Evolutionary conservation across 23 tunicate genomes (phyloP).

Genomic region (Pegea sp.): DNA sequence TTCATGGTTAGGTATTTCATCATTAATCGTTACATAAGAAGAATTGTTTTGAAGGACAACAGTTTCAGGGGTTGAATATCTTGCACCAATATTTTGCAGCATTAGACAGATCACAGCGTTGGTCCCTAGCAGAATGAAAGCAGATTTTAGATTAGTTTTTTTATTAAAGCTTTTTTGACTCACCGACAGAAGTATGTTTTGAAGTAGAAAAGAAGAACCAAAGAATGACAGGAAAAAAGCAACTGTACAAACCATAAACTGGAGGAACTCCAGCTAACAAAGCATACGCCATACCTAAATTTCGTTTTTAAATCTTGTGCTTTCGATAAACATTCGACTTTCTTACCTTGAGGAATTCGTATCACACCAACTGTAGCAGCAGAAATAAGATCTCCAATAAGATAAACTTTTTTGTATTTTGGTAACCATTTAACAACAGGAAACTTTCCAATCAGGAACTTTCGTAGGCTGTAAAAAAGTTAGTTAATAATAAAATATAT

Average conservation of each 20-base stretch:
- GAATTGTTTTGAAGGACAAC: too few relatives aligned
- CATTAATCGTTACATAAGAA: too few relatives aligned
- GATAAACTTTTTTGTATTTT: slow-evolving; percentile 42
- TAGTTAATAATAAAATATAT: too few relatives aligned
- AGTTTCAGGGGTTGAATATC: too few relatives aligned
- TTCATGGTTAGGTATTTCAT: too few relatives aligned
- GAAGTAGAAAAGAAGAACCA: slow-evolving; percentile 92
- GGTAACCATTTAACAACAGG: slow-evolving; percentile 80
- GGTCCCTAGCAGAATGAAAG: too few relatives aligned
- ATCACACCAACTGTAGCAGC: slow-evolving; percentile 90
- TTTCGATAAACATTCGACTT: background rate
- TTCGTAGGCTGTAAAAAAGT: too few relatives aligned
- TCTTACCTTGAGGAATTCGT: slow-evolving; percentile 79
- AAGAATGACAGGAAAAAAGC: slow-evolving; percentile 83
- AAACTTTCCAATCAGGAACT: too few relatives aligned
- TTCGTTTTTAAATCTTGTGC: background rate
- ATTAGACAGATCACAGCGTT: slow-evolving; percentile 88
- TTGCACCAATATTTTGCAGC: slow-evolving; percentile 51
- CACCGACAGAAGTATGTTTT: slow-evolving; percentile 78
- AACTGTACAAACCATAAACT: slow-evolving; percentile 87
- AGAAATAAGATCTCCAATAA: slow-evolving; percentile 65
- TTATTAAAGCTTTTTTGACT: slow-evolving; percentile 2
- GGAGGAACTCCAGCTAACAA: slow-evolving; percentile 80
- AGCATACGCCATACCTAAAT: slow-evolving; percentile 88
- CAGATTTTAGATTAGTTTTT: too few relatives aligned